These are phyloP conservation scores for Periphyllus acericola DNA, from an alignment of 2,888 invertebrate genomes.

Conservation along the genomic window DNA sequence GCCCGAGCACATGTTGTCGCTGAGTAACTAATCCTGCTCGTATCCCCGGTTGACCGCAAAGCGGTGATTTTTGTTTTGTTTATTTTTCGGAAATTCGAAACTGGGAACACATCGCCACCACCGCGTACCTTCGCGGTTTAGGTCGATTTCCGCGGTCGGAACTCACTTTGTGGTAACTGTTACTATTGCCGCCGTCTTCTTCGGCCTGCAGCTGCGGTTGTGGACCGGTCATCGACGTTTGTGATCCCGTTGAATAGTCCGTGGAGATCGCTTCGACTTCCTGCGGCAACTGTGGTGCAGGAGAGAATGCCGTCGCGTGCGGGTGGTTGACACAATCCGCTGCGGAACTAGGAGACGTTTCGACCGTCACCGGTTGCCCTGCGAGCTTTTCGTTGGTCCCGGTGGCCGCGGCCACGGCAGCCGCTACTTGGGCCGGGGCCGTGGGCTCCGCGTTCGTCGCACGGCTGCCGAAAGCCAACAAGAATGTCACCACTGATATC, in stretches of 20 bases:
- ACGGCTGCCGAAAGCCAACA: background rate
- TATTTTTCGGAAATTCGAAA: background rate
- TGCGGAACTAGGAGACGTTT: background rate
- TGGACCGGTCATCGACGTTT: background rate
- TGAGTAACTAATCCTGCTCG: too few relatives aligned
- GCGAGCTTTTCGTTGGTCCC: background rate
- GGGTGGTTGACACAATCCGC: background rate
- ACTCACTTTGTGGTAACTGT: background rate
- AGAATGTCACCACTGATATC: background rate
- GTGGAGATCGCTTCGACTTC: too few relatives aligned
- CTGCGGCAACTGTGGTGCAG: background rate
- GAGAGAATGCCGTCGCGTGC: background rate
- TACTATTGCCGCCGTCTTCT: background rate
- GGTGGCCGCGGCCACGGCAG: slow-evolving; percentile 39
- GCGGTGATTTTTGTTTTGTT: background rate
- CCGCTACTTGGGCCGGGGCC: slow-evolving; percentile 45
- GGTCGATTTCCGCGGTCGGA: background rate
- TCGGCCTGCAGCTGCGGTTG: background rate
- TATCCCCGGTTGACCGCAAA: background rate
- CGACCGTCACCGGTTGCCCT: background rate
- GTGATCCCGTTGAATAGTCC: background rate
- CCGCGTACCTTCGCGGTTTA: too few relatives aligned
- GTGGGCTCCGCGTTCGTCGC: slow-evolving; percentile 30
- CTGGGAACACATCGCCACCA: background rate
- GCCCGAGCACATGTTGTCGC: too few relatives aligned